These are phyloP conservation scores for Caenorhabditis imperialis DNA, from an alignment of 2,888 invertebrate species.

Conservation along the genomic window DNA sequence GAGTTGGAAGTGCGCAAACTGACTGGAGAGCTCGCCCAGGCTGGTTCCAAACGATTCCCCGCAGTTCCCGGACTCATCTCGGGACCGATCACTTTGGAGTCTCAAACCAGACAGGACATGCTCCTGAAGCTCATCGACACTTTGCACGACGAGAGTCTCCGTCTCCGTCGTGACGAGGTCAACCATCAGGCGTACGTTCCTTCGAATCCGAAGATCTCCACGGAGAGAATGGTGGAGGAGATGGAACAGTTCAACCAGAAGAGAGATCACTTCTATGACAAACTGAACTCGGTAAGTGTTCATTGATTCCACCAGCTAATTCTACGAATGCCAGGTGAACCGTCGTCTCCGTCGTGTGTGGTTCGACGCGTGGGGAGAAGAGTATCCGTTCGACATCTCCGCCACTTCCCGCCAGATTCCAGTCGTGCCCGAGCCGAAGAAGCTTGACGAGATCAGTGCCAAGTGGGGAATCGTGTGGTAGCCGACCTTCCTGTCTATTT, in stretches of 20 bases:
- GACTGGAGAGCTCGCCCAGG: conserved; percentile 51
- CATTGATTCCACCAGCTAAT: not conserved
- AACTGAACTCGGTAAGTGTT: conserved; percentile 36
- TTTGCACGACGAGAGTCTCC: conserved; percentile 46
- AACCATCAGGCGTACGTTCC: conserved; percentile 47
- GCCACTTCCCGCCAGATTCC: not conserved
- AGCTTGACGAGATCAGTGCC: conserved; percentile 37
- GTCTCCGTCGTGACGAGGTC: conserved; percentile 43
- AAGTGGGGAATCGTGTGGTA: conserved; percentile 58
- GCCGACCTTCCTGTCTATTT: conserved; percentile 5
- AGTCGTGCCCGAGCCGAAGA: conserved; percentile 20
- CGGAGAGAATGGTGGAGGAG: conserved; percentile 30
- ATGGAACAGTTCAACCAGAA: conserved; percentile 47
- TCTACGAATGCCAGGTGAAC: conserved; percentile 61
- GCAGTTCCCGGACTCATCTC: conserved; percentile 50
- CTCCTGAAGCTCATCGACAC: conserved; percentile 44
- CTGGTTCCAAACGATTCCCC: conserved; percentile 39
- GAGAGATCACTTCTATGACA: conserved; percentile 39
- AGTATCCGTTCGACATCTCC: conserved; percentile 42
- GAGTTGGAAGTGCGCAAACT: conserved; percentile 46
- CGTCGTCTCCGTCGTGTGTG: conserved; percentile 66
- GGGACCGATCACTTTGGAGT: conserved; percentile 44
- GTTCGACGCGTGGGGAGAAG: conserved; percentile 55
- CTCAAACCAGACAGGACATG: conserved; percentile 39
- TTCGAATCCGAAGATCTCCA: conserved; percentile 37